phyloP scores from a whole-genome alignment of 2,888 invertebrate species.

The Galerucella nymphaeae region DNA sequence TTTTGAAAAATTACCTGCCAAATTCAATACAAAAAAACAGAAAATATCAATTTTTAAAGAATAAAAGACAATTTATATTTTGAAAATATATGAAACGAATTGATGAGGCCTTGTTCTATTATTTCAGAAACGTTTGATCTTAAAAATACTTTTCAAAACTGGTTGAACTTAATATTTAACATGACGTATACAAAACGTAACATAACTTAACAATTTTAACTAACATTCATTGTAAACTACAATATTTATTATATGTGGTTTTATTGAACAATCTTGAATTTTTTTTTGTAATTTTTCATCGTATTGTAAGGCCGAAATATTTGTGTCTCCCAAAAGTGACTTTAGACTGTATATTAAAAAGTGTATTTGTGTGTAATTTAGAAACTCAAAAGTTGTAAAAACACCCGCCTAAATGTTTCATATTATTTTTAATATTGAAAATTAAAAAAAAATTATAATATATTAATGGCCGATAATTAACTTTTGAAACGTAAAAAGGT shows the following conservation, averaged over 20 bases:
- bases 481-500: constrained; percentile 41
- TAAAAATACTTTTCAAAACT: constrained; percentile 49
- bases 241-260: constrained; percentile 58
- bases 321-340: constrained; percentile 63
- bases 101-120: constrained; percentile 21
- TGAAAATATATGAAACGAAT: too few species aligned
- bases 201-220: constrained; percentile 54
- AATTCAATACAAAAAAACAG: too few species aligned
- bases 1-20: too few species aligned
- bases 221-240: constrained; percentile 54
- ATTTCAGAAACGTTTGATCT: constrained; percentile 39
- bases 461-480: constrained; percentile 28
- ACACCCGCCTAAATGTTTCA: constrained; percentile 46
- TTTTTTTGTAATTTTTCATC: constrained; percentile 52
- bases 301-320: constrained; percentile 57
- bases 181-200: constrained; percentile 54
- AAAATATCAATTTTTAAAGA: too few species aligned
- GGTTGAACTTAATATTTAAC: constrained; percentile 49
- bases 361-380: constrained; percentile 43
- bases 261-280: constrained; percentile 52
- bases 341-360: constrained; percentile 49
- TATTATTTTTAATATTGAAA: constrained; percentile 37
- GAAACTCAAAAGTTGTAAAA: constrained; percentile 39
- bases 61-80: too few species aligned
- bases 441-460: constrained; percentile 31